A percentile compares a stretch with the other conserved stretches of the same genome.
These are phyloP conservation scores for Triplophysa yarkandensis DNA, from an alignment of 2,797 vertebrate species.

Conservation along the genomic window DNA sequence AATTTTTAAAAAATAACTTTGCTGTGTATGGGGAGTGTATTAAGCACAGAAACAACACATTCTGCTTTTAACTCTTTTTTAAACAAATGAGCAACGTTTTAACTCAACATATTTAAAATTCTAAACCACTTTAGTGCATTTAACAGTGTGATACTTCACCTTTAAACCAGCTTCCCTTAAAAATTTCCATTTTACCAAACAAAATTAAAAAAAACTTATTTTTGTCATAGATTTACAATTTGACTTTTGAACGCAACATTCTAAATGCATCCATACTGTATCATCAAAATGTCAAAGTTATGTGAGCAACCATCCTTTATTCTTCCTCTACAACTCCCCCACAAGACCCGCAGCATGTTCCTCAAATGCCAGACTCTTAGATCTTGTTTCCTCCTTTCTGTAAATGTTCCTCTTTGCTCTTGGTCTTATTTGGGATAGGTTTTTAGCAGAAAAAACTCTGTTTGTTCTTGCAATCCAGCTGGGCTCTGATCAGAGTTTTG, in stretches of 20 bases:
- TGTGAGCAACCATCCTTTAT: slow-evolving; percentile 8
- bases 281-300: slow-evolving; percentile 68
- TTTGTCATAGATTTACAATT: too few species aligned
- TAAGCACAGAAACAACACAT: too few species aligned
- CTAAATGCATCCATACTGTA: slow-evolving; percentile 60
- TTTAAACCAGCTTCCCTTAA: too few species aligned
- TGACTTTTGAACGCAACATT: slow-evolving; percentile 71
- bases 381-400: slow-evolving; percentile 49
- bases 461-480: slow-evolving; percentile 35
- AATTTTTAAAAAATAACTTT: too few species aligned
- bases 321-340: slow-evolving; percentile 22
- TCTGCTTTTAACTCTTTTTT: too few species aligned
- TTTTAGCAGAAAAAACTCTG: not conserved
- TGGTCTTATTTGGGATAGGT: not conserved
- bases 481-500: slow-evolving; percentile 34
- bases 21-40: too few species aligned
- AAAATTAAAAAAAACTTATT: too few species aligned
- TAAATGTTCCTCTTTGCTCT: not conserved
- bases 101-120: too few species aligned
- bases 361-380: slow-evolving; percentile 29
- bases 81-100: too few species aligned
- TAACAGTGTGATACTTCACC: too few species aligned
- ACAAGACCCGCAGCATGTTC: not conserved
- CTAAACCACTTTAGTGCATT: too few species aligned
- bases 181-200: too few species aligned